These are phyloP conservation scores for Galaxea fascicularis DNA, from an alignment of 92 coral and sea anemone species.

Conservation along the genomic window DNA sequence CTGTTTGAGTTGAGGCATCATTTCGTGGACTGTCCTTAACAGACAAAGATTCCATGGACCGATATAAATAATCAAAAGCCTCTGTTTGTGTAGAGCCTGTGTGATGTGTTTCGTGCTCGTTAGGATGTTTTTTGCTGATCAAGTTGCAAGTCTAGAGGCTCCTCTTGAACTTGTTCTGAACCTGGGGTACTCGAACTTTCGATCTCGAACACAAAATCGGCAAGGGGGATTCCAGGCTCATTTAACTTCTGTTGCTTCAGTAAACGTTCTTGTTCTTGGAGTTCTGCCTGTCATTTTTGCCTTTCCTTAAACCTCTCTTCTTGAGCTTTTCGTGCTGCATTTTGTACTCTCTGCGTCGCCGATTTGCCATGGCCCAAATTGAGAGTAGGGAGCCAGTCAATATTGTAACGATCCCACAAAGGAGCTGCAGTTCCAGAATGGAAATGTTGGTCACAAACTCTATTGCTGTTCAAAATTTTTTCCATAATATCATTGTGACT, in stretches of 20 bases:
- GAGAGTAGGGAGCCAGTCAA: too few relatives aligned
- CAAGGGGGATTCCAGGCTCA: slow-evolving; percentile 46
- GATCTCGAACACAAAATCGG: slow-evolving; percentile 38
- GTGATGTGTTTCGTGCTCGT: slow-evolving; percentile 16
- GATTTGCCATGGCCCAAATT: slow-evolving; percentile 29
- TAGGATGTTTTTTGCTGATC: background rate
- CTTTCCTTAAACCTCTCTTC: slow-evolving; percentile 41
- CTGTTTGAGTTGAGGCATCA: too few relatives aligned
- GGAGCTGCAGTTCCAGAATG: too few relatives aligned
- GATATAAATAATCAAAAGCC: slow-evolving; percentile 15
- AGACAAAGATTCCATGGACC: background rate
- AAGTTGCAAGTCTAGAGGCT: slow-evolving; percentile 13
- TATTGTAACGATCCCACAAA: too few relatives aligned
- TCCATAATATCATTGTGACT: slow-evolving; percentile 51
- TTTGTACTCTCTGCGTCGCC: slow-evolving; percentile 26
- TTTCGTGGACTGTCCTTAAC: slow-evolving; percentile 34
- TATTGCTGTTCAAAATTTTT: slow-evolving; percentile 29
- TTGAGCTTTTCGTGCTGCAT: slow-evolving; percentile 27
- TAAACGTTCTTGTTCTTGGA: slow-evolving; percentile 43
- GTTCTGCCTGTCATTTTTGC: slow-evolving; percentile 42
- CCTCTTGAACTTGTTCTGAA: slow-evolving; percentile 14
- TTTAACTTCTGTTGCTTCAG: too few relatives aligned
- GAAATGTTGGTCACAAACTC: too few relatives aligned
- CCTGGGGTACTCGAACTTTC: slow-evolving; percentile 39
- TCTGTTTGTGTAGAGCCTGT: slow-evolving; percentile 23